Base-by-base conservation (phyloP, 2,113 vertebrate species). In the Ibidorhyncha struthersii region DNA sequence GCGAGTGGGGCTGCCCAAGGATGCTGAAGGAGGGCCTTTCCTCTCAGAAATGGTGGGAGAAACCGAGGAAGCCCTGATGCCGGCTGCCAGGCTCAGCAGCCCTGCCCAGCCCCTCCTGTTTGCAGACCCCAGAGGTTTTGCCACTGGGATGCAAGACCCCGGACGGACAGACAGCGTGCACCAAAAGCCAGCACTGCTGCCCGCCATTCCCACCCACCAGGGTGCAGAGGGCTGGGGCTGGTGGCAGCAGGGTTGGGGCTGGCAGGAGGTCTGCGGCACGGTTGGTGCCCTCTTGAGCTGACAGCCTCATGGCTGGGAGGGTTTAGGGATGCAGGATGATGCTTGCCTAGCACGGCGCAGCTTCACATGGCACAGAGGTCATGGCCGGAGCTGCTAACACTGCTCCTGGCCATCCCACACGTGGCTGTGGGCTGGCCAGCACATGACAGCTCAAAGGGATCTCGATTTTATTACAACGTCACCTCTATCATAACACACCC, bases 211-310 rank as follows among this genome's bases (percentile, higher is more conserved):
- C 55, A 58, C 12, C 45, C 0, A 0, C n/a, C 13, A 36, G 59
- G n/a, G 14, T 62, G 56, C 56, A 71, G 62, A 25, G 41, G 5
- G 59, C 22, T 1, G 4, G 36, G 4, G 59, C 22, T 1, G 4
- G 32, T 21, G 53, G 12, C 19, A 13, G 29, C 12, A 8, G 63
- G 61, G 22, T 27, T 27, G 15, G 61, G 61, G 25, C 36, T 6
- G 9, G 4, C 6, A 2, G 58, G 34, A 38, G 41, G 36, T 43
- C 63, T 22, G 38, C 0, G 0, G 41, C 53, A 20, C 0, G 1
- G 52, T 6, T 0, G 0, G 8, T 36, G 26, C 32, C 22, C 3
- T 0, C 17, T 7, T 3, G 36, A 56, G 43, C 49, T 4, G 3
- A 19, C 45, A 65, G 20, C 11, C 10, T 2, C 0, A 0, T 0